Evolutionary conservation across 2,797 vertebrate genomes (phyloP).

Genomic region (Anomalospiza imberbis): DNA sequence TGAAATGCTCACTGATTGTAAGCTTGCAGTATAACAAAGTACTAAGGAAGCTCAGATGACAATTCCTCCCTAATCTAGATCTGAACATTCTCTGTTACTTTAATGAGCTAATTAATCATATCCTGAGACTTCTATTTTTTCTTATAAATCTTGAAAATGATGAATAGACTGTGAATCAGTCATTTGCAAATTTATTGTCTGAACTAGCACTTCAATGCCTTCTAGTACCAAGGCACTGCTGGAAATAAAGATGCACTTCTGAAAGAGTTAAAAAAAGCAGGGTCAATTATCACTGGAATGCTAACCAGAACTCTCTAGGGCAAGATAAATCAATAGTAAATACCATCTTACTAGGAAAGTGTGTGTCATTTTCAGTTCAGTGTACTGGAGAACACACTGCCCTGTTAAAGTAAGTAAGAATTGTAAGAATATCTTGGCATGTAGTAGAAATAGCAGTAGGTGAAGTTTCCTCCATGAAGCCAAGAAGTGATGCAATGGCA

Average conservation of each 20-base stretch:
- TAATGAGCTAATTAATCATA: neutral
- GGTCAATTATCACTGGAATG: slow-evolving; percentile 41
- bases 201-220: neutral
- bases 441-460: slow-evolving; percentile 58
- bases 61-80: neutral
- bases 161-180: neutral
- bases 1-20: neutral
- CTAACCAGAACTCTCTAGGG: slow-evolving; percentile 51
- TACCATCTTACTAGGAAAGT: slow-evolving; percentile 4
- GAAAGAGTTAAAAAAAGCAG: slow-evolving; percentile 37
- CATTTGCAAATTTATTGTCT: neutral
- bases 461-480: slow-evolving; percentile 51
- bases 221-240: neutral
- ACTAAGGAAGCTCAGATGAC: neutral
- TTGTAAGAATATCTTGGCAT: slow-evolving; percentile 47
- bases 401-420: slow-evolving; percentile 69
- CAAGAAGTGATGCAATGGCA: slow-evolving; percentile 71
- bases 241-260: neutral
- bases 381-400: slow-evolving; percentile 14
- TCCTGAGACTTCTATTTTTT: neutral
- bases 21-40: neutral
- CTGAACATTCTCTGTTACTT: neutral
- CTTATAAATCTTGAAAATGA: neutral
- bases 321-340: slow-evolving; percentile 59
- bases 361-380: slow-evolving; percentile 37